phyloP scores from a whole-genome alignment of 2,888 invertebrate genomes.

The Cantharis lateralis region DNA sequence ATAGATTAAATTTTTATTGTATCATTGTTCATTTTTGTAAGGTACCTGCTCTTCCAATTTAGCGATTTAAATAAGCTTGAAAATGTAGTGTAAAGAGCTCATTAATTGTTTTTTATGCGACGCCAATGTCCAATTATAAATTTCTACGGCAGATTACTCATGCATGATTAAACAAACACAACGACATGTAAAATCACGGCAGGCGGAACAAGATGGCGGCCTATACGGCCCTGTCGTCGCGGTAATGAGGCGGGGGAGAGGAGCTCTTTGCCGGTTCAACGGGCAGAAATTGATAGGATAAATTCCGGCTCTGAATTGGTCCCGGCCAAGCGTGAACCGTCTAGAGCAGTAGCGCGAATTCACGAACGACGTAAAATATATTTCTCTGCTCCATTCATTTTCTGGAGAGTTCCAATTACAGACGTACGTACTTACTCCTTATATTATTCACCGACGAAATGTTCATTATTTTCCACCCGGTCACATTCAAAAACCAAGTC shows the following conservation, averaged over 20 bases:
- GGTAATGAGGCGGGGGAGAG: slow-evolving; percentile 44
- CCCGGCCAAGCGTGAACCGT: slow-evolving; percentile 61
- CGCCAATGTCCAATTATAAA: slow-evolving; percentile 52
- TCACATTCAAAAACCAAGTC: slow-evolving; percentile 1
- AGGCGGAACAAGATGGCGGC: slow-evolving; percentile 53
- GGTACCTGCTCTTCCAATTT: background rate
- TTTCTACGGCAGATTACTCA: slow-evolving; percentile 47
- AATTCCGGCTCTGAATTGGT: slow-evolving; percentile 67
- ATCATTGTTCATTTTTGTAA: background rate
- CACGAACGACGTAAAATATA: slow-evolving; percentile 32
- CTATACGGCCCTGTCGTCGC: slow-evolving; percentile 43
- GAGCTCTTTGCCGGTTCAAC: slow-evolving; percentile 64
- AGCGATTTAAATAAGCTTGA: slow-evolving; percentile 6
- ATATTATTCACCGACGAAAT: slow-evolving; percentile 13
- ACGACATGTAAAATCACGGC: slow-evolving; percentile 54
- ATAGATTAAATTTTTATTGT: background rate
- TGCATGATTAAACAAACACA: slow-evolving; percentile 54
- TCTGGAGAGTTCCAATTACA: slow-evolving; percentile 31
- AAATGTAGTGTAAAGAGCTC: slow-evolving; percentile 29
- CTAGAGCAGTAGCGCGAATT: slow-evolving; percentile 46
- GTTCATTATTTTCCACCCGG: background rate
- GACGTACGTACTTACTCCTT: slow-evolving; percentile 19
- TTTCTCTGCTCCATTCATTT: slow-evolving; percentile 31
- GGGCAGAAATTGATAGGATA: slow-evolving; percentile 69
- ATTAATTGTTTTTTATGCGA: slow-evolving; percentile 35